Conservation (phyloP, 2,888 invertebrate species). For the Megalurothrips usitatus region DNA sequence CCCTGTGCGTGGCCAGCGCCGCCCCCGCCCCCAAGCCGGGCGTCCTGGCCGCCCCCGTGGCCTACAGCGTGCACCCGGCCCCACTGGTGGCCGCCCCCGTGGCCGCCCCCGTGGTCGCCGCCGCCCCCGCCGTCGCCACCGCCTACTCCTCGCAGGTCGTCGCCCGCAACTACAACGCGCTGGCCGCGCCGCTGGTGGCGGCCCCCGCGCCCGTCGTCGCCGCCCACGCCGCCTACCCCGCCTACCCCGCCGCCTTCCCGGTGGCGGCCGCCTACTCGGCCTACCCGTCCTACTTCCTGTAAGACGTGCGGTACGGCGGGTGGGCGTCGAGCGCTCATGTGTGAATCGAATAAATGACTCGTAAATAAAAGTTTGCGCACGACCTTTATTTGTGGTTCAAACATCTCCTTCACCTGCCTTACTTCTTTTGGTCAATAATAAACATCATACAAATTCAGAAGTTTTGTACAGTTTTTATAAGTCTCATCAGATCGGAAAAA, state of each 20-base stretch:
- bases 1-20: neutral
- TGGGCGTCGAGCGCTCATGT: neutral
- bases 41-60: conserved; percentile 31
- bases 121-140: conserved; percentile 51
- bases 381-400: neutral
- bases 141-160: conserved; percentile 59
- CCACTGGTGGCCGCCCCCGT: conserved; percentile 10
- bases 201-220: conserved; percentile 49
- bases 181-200: conserved; percentile 51
- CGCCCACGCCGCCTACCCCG: conserved; percentile 47
- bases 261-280: conserved; percentile 37
- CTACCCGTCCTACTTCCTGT: neutral
- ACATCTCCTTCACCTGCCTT: too few relatives aligned
- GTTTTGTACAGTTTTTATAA: too few relatives aligned
- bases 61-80: conserved; percentile 29
- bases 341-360: neutral
- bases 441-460: too few relatives aligned
- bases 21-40: conserved; percentile 23
- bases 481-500: too few relatives aligned
- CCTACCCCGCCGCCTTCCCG: conserved; percentile 43
- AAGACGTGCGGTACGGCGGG: neutral
- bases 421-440: too few relatives aligned
- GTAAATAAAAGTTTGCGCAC: too few relatives aligned
- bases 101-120: conserved; percentile 30
- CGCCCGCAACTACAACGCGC: conserved; percentile 49